Evolutionary conservation across 2,113 vertebrate species (phyloP).

Genomic region (Himantopus leucocephalus): DNA sequence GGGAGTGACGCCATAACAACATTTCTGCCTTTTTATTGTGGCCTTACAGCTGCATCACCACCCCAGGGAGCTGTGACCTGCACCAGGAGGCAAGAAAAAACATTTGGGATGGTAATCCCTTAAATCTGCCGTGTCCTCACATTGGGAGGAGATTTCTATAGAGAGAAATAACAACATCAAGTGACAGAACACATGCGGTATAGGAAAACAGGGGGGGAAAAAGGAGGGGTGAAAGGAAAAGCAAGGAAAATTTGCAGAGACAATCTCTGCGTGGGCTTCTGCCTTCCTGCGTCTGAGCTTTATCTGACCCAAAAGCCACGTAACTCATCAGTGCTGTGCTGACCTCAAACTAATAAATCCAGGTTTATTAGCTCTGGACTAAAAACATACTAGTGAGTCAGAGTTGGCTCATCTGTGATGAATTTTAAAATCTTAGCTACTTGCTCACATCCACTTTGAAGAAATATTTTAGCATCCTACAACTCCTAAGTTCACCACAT

Average conservation of each 20-base stretch:
- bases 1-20: neutral
- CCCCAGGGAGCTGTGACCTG: neutral
- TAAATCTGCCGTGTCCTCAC: neutral
- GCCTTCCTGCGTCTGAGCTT: fast-evolving
- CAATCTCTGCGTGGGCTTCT: neutral
- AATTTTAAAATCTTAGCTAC: neutral
- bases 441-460: neutral
- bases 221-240: neutral
- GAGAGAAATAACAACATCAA: neutral
- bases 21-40: neutral
- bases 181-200: neutral
- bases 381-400: neutral
- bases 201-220: fast-evolving
- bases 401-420: neutral
- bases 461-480: neutral
- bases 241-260: neutral
- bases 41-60: neutral
- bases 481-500: neutral
- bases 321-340: neutral
- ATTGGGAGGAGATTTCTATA: neutral
- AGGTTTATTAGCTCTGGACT: neutral
- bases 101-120: neutral
- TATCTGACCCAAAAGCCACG: neutral
- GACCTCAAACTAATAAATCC: neutral
- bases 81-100: neutral